Conservation (phyloP, 2,888 invertebrate genomes). For the Acronicta psi region DNA sequence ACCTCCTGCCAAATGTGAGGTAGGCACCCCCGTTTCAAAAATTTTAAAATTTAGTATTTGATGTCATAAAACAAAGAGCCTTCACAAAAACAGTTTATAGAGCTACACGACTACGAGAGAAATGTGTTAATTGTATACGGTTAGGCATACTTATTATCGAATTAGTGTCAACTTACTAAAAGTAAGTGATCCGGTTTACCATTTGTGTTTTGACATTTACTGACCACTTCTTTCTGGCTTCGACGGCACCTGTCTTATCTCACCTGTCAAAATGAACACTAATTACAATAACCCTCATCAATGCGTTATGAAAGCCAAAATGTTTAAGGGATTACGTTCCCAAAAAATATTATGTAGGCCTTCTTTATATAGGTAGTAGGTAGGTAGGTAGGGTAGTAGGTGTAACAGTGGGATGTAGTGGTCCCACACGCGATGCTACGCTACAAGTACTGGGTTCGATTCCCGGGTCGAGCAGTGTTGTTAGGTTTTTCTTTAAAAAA, state of each 20-base stretch:
- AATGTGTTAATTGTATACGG: neutral
- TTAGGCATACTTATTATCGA: neutral
- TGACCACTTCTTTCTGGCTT: too few species aligned
- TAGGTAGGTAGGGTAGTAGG: too few species aligned
- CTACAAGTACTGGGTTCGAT: too few species aligned
- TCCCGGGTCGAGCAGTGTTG: too few species aligned
- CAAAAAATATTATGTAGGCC: constrained; percentile 2
- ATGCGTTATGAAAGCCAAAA: constrained; percentile 14
- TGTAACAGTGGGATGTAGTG: too few species aligned
- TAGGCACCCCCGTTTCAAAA: too few species aligned
- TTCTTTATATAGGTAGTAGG: too few species aligned
- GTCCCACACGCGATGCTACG: too few species aligned
- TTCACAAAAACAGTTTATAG: neutral
- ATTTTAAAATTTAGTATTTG: too few species aligned
- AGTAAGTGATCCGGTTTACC: constrained; percentile 15
- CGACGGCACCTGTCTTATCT: too few species aligned
- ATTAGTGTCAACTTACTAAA: constrained; percentile 27
- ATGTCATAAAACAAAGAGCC: neutral
- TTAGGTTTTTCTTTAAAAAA: too few species aligned
- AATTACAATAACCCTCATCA: constrained; percentile 9
- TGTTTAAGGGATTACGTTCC: constrained; percentile 13
- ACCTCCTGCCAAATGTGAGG: too few species aligned
- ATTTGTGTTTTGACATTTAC: constrained; percentile 4
- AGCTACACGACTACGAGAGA: neutral
- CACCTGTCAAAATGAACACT: constrained; percentile 12